A percentile compares a stretch with the other conserved stretches of the same genome.
Evolutionary conservation across 2,888 invertebrate species (phyloP).

Genomic region (Dastarcus helophoroides): DNA sequence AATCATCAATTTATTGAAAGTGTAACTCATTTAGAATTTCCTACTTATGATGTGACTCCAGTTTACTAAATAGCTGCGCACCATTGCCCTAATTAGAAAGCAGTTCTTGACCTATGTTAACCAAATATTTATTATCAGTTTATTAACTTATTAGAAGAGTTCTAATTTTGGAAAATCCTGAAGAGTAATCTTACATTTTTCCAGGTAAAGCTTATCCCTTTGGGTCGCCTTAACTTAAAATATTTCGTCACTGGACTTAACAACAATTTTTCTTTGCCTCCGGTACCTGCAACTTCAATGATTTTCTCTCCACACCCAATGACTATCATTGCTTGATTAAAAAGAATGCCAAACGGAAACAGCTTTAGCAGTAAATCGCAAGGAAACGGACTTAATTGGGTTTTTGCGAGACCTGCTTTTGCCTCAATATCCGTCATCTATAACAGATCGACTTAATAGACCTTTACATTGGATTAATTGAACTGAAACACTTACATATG

Average conservation of each 20-base stretch:
- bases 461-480: neutral
- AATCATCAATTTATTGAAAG: too few relatives aligned
- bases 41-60: too few relatives aligned
- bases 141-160: neutral
- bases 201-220: constrained; percentile 73
- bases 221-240: constrained; percentile 69
- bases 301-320: constrained; percentile 69
- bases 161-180: constrained; percentile 1
- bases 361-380: constrained; percentile 61
- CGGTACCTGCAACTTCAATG: constrained; percentile 51
- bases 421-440: constrained; percentile 29
- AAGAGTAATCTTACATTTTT: constrained; percentile 51
- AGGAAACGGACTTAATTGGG: constrained; percentile 50
- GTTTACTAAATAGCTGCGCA: too few relatives aligned
- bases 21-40: too few relatives aligned
- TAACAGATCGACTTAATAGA: constrained; percentile 9
- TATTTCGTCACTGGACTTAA: constrained; percentile 57
- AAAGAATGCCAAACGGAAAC: constrained; percentile 79
- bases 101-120: too few relatives aligned
- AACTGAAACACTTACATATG: constrained; percentile 48
- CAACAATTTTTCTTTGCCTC: constrained; percentile 42
- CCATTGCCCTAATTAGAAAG: too few relatives aligned
- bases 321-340: constrained; percentile 65
- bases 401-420: constrained; percentile 25
- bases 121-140: neutral